Evolutionary conservation across 2,888 invertebrate species (phyloP).

Genomic region (Agonopterix heracliana): DNA sequence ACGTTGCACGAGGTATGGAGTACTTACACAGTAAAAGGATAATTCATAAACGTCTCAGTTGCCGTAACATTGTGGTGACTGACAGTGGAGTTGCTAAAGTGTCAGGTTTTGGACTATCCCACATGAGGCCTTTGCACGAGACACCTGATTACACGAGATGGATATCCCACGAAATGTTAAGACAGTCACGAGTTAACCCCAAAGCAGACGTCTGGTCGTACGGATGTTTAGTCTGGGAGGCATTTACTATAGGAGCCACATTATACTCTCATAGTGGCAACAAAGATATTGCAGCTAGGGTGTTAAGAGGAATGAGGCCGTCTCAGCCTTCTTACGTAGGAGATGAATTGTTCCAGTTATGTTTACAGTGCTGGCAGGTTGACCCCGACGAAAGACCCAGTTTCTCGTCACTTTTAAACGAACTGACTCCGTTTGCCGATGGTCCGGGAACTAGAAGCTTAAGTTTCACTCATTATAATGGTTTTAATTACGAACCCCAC

Average conservation of each 20-base stretch:
- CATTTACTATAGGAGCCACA: slow-evolving; percentile 85
- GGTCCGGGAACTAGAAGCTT: slow-evolving; percentile 49
- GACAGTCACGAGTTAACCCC: slow-evolving; percentile 79
- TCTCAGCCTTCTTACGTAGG: slow-evolving; percentile 84
- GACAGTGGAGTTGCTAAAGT: slow-evolving; percentile 82
- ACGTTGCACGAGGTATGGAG: slow-evolving; percentile 83
- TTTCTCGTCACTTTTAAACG: slow-evolving; percentile 77
- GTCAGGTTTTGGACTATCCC: slow-evolving; percentile 84
- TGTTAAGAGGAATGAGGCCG: slow-evolving; percentile 82
- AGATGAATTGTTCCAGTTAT: slow-evolving; percentile 87
- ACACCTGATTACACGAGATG: slow-evolving; percentile 86
- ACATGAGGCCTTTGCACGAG: slow-evolving; percentile 77
- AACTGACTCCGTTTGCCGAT: slow-evolving; percentile 50
- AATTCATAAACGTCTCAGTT: slow-evolving; percentile 83
- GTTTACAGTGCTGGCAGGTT: slow-evolving; percentile 89
- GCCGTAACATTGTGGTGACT: slow-evolving; percentile 82
- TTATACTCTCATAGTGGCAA: slow-evolving; percentile 83
- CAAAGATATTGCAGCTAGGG: slow-evolving; percentile 80
- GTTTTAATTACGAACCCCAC: slow-evolving; percentile 63
- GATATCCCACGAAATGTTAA: slow-evolving; percentile 86
- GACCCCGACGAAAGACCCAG: slow-evolving; percentile 87
- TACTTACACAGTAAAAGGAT: slow-evolving; percentile 81
- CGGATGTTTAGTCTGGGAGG: slow-evolving; percentile 89
- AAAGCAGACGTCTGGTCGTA: slow-evolving; percentile 91
- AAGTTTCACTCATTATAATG: slow-evolving; percentile 66